These are phyloP conservation scores for Hyles euphorbiae DNA, from an alignment of 1,140 invertebrate genomes.

Conservation along the genomic window DNA sequence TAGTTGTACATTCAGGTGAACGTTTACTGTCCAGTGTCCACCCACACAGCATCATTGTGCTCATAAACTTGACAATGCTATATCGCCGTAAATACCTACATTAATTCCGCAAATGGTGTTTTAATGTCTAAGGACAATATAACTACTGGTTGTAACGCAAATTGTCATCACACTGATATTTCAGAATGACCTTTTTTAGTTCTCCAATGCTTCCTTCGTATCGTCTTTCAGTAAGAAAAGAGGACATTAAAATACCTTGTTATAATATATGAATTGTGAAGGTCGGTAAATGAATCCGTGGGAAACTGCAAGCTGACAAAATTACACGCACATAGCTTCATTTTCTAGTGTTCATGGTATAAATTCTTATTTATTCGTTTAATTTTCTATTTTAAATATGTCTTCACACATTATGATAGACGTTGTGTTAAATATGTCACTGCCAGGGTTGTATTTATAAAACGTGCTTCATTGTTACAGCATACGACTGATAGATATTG, in stretches of 20 bases:
- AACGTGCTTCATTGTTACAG: neutral
- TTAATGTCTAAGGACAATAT: constrained; percentile 36
- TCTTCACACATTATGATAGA: neutral
- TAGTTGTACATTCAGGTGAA: too few relatives aligned
- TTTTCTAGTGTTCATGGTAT: too few relatives aligned
- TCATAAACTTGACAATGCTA: constrained; percentile 61
- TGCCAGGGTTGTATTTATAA: constrained; percentile 18
- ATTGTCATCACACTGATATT: neutral
- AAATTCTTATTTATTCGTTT: too few relatives aligned
- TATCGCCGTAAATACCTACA: constrained; percentile 36
- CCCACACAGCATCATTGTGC: constrained; percentile 41
- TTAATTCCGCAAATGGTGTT: constrained; percentile 37
- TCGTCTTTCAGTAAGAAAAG: too few relatives aligned
- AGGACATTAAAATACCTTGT: too few relatives aligned
- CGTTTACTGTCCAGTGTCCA: neutral
- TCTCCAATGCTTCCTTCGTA: too few relatives aligned
- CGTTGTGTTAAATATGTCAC: constrained; percentile 12
- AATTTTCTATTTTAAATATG: too few relatives aligned
- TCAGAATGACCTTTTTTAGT: neutral
- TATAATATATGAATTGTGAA: too few relatives aligned
- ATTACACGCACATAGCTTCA: too few relatives aligned
- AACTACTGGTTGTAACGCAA: constrained; percentile 1
- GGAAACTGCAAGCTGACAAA: too few relatives aligned
- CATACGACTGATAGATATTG: too few relatives aligned
- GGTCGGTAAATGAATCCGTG: too few relatives aligned